A percentile compares a stretch with the other conserved stretches of the same genome.
phyloP scores from a whole-genome alignment of 2,888 invertebrate genomes.

The Alviniconcha strummeri region DNA sequence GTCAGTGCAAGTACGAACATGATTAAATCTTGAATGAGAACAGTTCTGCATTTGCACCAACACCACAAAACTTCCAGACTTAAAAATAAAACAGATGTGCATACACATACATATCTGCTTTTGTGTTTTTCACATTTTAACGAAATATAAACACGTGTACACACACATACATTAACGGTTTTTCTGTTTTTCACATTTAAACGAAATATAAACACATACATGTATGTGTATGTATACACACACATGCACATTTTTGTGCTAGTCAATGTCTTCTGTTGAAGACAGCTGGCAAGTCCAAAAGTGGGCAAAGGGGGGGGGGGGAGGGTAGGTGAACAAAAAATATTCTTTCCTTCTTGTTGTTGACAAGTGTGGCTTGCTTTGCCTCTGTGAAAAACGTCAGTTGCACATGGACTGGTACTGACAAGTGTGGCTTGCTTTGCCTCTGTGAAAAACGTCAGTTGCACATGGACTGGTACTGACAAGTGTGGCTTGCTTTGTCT shows the following conservation, averaged over 20 bases:
- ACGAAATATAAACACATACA: not conserved
- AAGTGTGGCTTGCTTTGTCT: not conserved
- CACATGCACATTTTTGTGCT: not conserved
- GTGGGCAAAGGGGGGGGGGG: too few relatives aligned
- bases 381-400: not conserved
- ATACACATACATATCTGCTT: too few relatives aligned
- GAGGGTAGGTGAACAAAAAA: too few relatives aligned
- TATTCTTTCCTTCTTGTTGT: not conserved
- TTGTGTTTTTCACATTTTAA: too few relatives aligned
- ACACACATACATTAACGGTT: not conserved
- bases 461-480: not conserved
- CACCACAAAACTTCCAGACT: too few relatives aligned
- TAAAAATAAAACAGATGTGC: too few relatives aligned
- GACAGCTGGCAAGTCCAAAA: too few relatives aligned
- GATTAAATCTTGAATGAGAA: too few relatives aligned
- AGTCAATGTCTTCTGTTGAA: not conserved
- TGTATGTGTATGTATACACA: too few relatives aligned
- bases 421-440: not conserved
- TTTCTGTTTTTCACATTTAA: too few relatives aligned
- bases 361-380: not conserved
- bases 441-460: not conserved
- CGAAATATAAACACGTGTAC: not conserved
- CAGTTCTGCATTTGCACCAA: too few relatives aligned
- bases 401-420: not conserved
- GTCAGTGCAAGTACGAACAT: too few relatives aligned